A percentile compares a stretch with the other conserved stretches of the same genome.
Evolutionary conservation across 2,888 invertebrate genomes (phyloP).

Genomic region (Meghimatium bilineatum): DNA sequence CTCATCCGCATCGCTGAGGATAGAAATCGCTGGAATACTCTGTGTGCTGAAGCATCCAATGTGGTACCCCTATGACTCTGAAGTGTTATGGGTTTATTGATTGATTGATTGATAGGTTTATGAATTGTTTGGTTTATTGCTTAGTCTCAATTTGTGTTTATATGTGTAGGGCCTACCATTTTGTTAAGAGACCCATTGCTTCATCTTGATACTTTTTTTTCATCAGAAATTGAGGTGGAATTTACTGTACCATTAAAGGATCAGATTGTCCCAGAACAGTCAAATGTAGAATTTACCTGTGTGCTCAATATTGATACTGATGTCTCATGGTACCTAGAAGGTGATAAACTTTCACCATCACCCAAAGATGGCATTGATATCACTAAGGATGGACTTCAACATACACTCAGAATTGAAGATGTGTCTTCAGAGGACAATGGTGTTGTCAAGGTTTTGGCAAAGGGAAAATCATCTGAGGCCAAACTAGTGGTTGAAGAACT

Average conservation of each 20-base stretch:
- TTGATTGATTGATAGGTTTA: no score
- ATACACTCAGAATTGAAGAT: slow-evolving; percentile 61
- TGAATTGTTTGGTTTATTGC: no score
- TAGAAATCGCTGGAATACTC: no score
- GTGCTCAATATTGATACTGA: slow-evolving; percentile 88
- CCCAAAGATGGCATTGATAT: slow-evolving; percentile 58
- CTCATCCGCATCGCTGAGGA: no score
- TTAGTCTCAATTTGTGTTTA: no score
- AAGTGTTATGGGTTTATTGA: no score
- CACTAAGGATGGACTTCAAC: slow-evolving; percentile 57
- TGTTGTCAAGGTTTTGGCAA: slow-evolving; percentile 56
- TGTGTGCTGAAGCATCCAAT: no score
- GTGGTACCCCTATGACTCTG: no score
- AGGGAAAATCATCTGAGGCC: slow-evolving; percentile 59
- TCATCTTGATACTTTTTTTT: slow-evolving; percentile 37
- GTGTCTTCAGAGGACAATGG: slow-evolving; percentile 59
- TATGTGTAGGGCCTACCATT: background rate
- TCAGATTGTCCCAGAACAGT: slow-evolving; percentile 78
- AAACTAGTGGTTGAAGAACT: slow-evolving; percentile 61
- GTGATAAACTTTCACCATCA: slow-evolving; percentile 74
- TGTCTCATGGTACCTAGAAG: slow-evolving; percentile 85
- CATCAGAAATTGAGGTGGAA: slow-evolving; percentile 89
- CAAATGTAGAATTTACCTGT: slow-evolving; percentile 84
- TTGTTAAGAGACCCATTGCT: background rate
- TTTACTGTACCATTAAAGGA: slow-evolving; percentile 89